These are phyloP conservation scores for Pteronura brasiliensis DNA, from an alignment of 2,113 vertebrate species.

Conservation along the genomic window DNA sequence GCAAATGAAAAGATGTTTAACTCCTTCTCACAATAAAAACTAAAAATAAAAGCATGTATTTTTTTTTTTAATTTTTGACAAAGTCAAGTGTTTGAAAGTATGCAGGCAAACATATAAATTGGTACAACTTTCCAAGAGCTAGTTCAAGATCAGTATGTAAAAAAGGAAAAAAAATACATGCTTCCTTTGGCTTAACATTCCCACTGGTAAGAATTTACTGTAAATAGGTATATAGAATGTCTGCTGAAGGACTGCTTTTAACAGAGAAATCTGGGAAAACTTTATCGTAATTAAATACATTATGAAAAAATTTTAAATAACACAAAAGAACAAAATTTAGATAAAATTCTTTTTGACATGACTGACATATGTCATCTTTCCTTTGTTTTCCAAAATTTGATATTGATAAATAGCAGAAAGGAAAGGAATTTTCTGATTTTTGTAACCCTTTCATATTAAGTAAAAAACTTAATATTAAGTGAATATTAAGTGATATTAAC, in stretches of 20 bases:
- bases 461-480: not conserved
- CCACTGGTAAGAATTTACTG: not conserved
- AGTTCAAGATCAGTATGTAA: not conserved
- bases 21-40: not conserved
- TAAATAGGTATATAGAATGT: rapidly evolving
- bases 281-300: not conserved
- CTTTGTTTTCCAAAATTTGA: not conserved
- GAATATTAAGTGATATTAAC: not conserved
- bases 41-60: not conserved
- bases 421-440: not conserved
- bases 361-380: not conserved
- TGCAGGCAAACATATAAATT: not conserved
- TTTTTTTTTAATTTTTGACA: not conserved
- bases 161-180: not conserved
- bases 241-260: not conserved
- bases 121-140: not conserved
- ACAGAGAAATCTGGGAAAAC: not conserved
- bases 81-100: not conserved
- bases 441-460: not conserved
- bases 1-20: not conserved
- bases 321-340: not conserved
- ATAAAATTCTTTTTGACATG: not conserved
- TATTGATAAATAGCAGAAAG: not conserved
- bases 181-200: not conserved
- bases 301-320: not conserved